phyloP scores from a whole-genome alignment of 2,797 vertebrate species.

The Eulemur mongoz region DNA sequence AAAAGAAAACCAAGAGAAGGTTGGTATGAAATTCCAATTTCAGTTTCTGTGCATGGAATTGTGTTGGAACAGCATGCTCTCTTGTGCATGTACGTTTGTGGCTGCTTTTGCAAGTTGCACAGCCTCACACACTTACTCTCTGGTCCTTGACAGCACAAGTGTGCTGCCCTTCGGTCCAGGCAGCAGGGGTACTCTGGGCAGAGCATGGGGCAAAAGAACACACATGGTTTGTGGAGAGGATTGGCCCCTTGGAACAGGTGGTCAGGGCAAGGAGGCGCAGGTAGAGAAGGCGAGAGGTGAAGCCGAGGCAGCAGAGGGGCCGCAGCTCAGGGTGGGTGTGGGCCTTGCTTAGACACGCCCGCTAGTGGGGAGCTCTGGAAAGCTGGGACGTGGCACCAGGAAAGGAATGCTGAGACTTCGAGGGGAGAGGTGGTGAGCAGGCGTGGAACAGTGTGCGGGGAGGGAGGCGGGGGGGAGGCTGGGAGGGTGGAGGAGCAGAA shows the following conservation, averaged over 20 bases:
- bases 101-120: background rate
- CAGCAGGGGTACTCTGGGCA: background rate
- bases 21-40: background rate
- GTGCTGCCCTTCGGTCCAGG: background rate
- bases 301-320: rapidly evolving
- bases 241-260: background rate
- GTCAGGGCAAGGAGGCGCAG: background rate
- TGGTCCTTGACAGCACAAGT: background rate
- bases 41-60: background rate
- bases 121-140: background rate
- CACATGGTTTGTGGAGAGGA: rapidly evolving
- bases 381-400: rapidly evolving
- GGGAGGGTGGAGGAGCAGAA: background rate
- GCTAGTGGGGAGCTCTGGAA: background rate
- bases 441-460: too few relatives aligned
- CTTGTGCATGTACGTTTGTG: background rate
- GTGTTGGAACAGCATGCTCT: background rate
- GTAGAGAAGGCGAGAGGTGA: background rate
- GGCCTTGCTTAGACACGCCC: background rate
- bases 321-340: rapidly evolving
- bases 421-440: background rate
- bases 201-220: background rate
- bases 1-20: background rate
- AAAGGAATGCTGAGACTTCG: background rate
- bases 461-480: background rate